Conservation (phyloP, 2,113 vertebrate species). For the Eira barbara region DNA sequence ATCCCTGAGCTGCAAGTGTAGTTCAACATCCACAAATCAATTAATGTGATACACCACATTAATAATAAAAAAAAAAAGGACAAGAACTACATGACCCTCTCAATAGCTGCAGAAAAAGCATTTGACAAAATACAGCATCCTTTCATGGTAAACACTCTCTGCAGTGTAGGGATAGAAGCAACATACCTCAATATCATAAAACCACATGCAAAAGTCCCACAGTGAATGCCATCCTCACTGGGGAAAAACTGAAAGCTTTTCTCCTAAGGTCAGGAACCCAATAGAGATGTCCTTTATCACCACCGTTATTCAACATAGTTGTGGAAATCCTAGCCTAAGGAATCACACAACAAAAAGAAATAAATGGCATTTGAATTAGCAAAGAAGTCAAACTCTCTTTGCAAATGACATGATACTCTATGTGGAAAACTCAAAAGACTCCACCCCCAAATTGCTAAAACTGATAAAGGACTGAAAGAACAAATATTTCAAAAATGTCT, state of each 20-base stretch:
- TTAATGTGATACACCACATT: background rate
- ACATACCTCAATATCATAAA: background rate
- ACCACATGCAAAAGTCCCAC: background rate
- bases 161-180: background rate
- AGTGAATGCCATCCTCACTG: background rate
- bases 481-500: background rate
- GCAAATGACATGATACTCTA: background rate
- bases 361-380: background rate
- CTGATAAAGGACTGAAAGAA: background rate
- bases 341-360: background rate
- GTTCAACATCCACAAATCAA: background rate
- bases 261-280: background rate
- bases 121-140: background rate
- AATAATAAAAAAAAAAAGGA: background rate
- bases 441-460: background rate
- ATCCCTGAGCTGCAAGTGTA: background rate
- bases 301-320: background rate
- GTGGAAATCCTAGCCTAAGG: background rate
- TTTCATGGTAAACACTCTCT: background rate
- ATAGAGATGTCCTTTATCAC: background rate
- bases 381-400: background rate
- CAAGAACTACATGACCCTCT: background rate
- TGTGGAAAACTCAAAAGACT: background rate
- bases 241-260: background rate
- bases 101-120: background rate